Percentiles rank a stretch among this genome's conserved stretches.
phyloP scores from a whole-genome alignment of 2,113 vertebrate genomes.

The Dascyllus trimaculatus region DNA sequence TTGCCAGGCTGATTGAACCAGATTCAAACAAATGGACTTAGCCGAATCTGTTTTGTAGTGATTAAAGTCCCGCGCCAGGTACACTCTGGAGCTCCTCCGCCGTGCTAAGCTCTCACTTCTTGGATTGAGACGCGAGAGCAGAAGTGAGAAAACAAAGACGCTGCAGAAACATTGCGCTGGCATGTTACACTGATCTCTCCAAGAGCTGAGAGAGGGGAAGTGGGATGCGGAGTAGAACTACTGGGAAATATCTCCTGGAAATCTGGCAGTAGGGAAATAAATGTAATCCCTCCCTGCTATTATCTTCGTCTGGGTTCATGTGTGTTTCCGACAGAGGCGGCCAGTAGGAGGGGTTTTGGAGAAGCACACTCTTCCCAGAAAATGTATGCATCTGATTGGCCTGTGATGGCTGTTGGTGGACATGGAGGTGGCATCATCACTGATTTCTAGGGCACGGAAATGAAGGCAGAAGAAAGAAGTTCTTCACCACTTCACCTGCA shows the following conservation, averaged over 20 bases:
- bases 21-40: slow-evolving; percentile 57
- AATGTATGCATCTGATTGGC: slow-evolving; percentile 69
- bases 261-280: slow-evolving; percentile 63
- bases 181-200: slow-evolving; percentile 53
- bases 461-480: not conserved
- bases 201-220: slow-evolving; percentile 53
- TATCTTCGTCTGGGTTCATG: slow-evolving; percentile 53
- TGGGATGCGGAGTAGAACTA: slow-evolving; percentile 45
- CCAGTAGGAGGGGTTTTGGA: slow-evolving; percentile 14
- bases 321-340: slow-evolving; percentile 49
- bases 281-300: slow-evolving; percentile 52
- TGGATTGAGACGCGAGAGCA: slow-evolving; percentile 54
- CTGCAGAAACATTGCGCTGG: slow-evolving; percentile 62
- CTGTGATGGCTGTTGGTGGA: slow-evolving; percentile 50
- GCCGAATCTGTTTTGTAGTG: slow-evolving; percentile 59
- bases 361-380: slow-evolving; percentile 48
- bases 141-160: slow-evolving; percentile 63
- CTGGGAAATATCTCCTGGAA: slow-evolving; percentile 58
- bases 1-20: slow-evolving; percentile 29
- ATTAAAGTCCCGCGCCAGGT: slow-evolving; percentile 68
- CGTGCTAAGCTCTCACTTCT: slow-evolving; percentile 51
- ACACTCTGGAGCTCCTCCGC: slow-evolving; percentile 51
- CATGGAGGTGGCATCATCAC: slow-evolving; percentile 49
- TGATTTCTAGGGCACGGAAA: slow-evolving; percentile 27
- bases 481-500: not conserved